Evolutionary conservation across 1,140 invertebrate species (phyloP).

Genomic region (Pogonomyrmex californicus): DNA sequence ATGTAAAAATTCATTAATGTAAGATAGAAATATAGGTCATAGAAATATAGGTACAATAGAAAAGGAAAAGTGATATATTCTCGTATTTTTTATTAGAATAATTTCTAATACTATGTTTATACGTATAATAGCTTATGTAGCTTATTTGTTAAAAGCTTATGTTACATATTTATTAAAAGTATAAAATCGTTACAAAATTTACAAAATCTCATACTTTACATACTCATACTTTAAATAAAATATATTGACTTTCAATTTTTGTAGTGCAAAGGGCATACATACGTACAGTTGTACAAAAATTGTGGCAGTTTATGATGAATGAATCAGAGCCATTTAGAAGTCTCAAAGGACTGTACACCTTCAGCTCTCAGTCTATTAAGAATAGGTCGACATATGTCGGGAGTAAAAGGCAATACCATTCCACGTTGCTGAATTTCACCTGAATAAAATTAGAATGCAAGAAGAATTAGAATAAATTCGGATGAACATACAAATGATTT

Average conservation of each 20-base stretch:
- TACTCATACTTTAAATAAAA: not conserved
- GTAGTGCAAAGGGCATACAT: not conserved
- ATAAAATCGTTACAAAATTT: constrained; percentile 9
- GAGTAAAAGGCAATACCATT: constrained; percentile 95
- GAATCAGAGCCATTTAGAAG: constrained; percentile 86
- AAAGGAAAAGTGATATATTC: not conserved
- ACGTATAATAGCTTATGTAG: not conserved
- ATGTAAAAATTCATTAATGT: constrained; percentile 2
- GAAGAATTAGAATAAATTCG: not conserved
- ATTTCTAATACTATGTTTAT: not conserved
- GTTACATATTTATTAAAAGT: not conserved
- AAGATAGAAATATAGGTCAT: not conserved
- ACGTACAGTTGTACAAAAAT: not conserved
- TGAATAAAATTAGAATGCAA: constrained; percentile 82
- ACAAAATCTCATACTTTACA: not conserved
- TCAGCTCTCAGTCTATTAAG: constrained; percentile 94
- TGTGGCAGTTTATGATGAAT: not conserved
- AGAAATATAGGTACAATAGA: not conserved
- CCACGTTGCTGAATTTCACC: constrained; percentile 98
- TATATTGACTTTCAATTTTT: not conserved
- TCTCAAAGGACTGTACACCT: constrained; percentile 94
- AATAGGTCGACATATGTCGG: constrained; percentile 97
- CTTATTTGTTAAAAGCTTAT: too few relatives aligned
- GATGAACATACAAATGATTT: not conserved
- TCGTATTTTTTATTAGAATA: constrained; percentile 3